Conservation (phyloP, 2,113 vertebrate genomes). For the Tetrao urogallus region DNA sequence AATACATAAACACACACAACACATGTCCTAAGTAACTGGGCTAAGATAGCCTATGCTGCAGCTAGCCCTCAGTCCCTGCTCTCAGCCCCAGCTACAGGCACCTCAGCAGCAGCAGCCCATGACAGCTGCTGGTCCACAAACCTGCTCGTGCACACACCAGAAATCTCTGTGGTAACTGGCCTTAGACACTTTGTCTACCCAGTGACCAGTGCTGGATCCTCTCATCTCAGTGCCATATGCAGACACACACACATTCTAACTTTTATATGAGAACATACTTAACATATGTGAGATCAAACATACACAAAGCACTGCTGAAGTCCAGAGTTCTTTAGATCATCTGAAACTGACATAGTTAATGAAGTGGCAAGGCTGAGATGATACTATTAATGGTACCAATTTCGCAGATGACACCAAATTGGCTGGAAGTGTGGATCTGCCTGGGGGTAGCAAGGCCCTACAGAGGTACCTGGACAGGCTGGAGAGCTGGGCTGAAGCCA, state of each 20-base stretch:
- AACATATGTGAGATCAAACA: not conserved
- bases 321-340: not conserved
- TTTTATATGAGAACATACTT: not conserved
- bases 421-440: too few species aligned
- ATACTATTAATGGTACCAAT: too few species aligned
- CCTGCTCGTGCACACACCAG: rapidly evolving
- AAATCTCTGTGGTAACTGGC: not conserved
- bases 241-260: not conserved
- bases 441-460: too few species aligned
- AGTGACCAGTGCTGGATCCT: not conserved
- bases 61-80: not conserved
- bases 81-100: not conserved
- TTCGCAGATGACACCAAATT: too few species aligned
- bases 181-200: not conserved
- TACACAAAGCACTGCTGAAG: not conserved
- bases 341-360: not conserved
- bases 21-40: not conserved
- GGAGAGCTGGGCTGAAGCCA: too few species aligned
- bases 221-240: not conserved
- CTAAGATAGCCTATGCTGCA: not conserved
- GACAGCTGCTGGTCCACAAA: not conserved
- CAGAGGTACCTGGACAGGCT: too few species aligned
- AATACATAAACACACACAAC: not conserved
- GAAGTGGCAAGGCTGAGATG: not conserved
- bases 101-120: not conserved